A percentile compares a stretch with the other conserved stretches of the same genome.
phyloP scores from a whole-genome alignment of 1,140 invertebrate genomes.

The Thalassaphorura encarpata region DNA sequence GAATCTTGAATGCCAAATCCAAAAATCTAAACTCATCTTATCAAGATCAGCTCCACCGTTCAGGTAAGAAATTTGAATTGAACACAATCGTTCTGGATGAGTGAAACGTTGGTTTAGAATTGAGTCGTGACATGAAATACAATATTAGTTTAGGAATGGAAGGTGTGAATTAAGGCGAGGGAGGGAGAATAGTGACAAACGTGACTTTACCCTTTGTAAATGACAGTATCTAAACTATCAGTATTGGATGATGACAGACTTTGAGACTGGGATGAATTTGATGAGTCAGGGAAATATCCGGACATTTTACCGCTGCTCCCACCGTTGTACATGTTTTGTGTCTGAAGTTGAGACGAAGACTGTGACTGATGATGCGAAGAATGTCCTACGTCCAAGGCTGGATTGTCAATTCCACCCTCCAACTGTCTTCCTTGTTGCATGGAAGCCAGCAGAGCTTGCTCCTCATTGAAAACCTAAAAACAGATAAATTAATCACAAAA shows the following conservation, averaged over 20 bases:
- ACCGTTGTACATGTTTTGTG: background rate
- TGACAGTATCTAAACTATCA: constrained; percentile 32
- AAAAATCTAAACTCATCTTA: too few species aligned
- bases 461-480: constrained; percentile 31
- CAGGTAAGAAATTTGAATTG: too few species aligned
- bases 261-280: constrained; percentile 21
- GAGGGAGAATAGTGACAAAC: too few species aligned
- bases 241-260: constrained; percentile 30
- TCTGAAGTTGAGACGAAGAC: background rate
- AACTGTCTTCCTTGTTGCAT: constrained; percentile 19
- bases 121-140: background rate
- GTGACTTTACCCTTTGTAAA: constrained; percentile 30
- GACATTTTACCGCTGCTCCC: constrained; percentile 15
- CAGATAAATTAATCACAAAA: background rate
- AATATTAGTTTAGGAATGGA: background rate
- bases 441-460: constrained; percentile 27
- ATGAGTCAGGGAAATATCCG: constrained; percentile 22
- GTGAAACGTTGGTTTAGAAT: too few species aligned
- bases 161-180: too few species aligned
- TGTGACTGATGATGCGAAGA: constrained; percentile 1
- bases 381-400: constrained; percentile 23
- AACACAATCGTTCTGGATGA: too few species aligned
- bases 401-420: constrained; percentile 24
- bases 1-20: too few species aligned
- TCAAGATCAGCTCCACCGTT: too few species aligned